Evolutionary conservation across 1,140 invertebrate species (phyloP), one percentile per base, ranked within the genome.

Genomic region (Drosophila athabasca): DNA sequence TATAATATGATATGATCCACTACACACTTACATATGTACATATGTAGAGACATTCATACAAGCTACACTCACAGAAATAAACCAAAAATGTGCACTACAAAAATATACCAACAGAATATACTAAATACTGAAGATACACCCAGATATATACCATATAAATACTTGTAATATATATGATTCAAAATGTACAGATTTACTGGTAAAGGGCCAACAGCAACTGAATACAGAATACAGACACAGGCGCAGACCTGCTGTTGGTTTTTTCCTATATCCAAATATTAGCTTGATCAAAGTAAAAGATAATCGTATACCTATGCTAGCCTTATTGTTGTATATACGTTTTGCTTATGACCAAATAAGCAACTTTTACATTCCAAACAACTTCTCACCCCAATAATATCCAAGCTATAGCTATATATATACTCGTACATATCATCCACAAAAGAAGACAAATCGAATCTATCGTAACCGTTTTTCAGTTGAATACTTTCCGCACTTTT

Each of bases 91-190:
- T 6, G 35, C 77, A 70, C 71, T 45, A 69, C 80, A 83, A 84
- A 87, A 85, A 87, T 87, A 85, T 87, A 87, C 81, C 82, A 81
- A 84, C 79, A 76, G 29, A 72, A 35, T 55, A 13, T 35, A 26
- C 45, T 9, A 71, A 65, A 70, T 62, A 74, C 22, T 15, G 53
- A 44, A 26, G 44, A 66, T 70, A 55, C 39, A 60, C 29, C 13
- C 68, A 71, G 65, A 44, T 49, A 17, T 65, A 19, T 22, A 50
- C 50, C 48, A 66, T 48, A 62, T 50, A 59, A 41, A 55, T 65
- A 49, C n/a, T 15, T 29, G 50, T 57, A 58, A 45, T 44, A 58
- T 73, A 55, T 64, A 73, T 84, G 17, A 61, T 62, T 41, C 7
- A 26, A 57, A 41, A 45, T 29, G 39, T 6, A 35, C 22, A 11